A percentile compares a stretch with the other conserved stretches of the same genome.
phyloP scores from a whole-genome alignment of 1,140 invertebrate species.

The Procambarus virginalis region DNA sequence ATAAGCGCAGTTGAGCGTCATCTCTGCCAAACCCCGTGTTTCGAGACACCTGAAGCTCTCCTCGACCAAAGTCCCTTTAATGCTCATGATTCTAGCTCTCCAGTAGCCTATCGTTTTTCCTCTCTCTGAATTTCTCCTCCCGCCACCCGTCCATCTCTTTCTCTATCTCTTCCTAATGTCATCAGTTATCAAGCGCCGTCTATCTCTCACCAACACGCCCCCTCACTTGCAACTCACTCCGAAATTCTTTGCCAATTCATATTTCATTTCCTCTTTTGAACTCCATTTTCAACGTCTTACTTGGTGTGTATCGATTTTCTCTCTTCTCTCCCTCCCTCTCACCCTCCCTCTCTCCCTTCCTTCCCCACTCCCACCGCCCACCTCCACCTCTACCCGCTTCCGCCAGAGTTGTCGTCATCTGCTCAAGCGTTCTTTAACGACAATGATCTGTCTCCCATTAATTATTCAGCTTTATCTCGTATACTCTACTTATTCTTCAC shows the following conservation, averaged over 20 bases:
- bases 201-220: too few species aligned
- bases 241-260: not conserved
- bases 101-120: not conserved
- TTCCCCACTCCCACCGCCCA: not conserved
- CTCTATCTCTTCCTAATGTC: too few species aligned
- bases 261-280: constrained; percentile 16
- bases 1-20: too few species aligned
- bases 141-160: too few species aligned
- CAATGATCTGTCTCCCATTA: too few species aligned
- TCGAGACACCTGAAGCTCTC: not conserved
- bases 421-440: not conserved
- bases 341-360: not conserved
- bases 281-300: constrained; percentile 17
- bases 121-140: not conserved
- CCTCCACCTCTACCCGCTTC: too few species aligned
- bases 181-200: too few species aligned
- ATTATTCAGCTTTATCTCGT: too few species aligned
- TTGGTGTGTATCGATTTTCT: constrained; percentile 5
- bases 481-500: too few species aligned
- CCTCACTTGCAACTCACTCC: too few species aligned
- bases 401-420: not conserved
- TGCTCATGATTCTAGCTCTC: constrained; percentile 1
- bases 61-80: constrained; percentile 7
- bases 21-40: not conserved
- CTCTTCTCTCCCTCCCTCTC: not conserved